phyloP scores from a whole-genome alignment of 2,888 invertebrate species.

The Drosophila longiperda region DNA sequence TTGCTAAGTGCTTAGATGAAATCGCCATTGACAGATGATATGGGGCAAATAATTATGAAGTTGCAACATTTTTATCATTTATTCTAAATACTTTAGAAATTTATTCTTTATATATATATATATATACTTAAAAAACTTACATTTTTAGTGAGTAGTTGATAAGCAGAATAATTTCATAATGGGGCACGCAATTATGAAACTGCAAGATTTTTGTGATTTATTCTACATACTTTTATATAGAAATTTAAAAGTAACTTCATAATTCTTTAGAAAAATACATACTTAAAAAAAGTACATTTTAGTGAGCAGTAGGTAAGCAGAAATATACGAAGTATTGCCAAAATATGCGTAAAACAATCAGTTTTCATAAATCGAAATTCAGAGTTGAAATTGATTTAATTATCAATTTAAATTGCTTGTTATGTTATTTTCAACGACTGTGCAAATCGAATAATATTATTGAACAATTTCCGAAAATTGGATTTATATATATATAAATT shows the following conservation, averaged over 20 bases:
- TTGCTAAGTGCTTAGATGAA: constrained; percentile 33
- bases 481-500: not conserved
- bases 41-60: not conserved
- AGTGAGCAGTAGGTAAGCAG: not conserved
- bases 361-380: not conserved
- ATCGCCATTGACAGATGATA: constrained; percentile 23
- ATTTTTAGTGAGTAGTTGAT: no score
- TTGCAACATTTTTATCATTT: no score
- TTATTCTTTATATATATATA: not conserved
- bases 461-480: not conserved
- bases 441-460: not conserved
- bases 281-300: not conserved
- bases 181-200: not conserved
- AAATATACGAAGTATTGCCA: not conserved
- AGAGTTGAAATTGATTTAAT: not conserved
- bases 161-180: not conserved
- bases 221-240: not conserved
- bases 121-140: no score
- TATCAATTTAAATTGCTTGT: not conserved
- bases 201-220: not conserved
- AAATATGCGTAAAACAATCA: not conserved
- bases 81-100: not conserved
- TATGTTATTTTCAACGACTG: not conserved
- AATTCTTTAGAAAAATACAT: not conserved
- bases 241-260: no score